These are phyloP conservation scores for Lichenostomus cassidix DNA, from an alignment of 2,113 vertebrate genomes.

Conservation along the genomic window DNA sequence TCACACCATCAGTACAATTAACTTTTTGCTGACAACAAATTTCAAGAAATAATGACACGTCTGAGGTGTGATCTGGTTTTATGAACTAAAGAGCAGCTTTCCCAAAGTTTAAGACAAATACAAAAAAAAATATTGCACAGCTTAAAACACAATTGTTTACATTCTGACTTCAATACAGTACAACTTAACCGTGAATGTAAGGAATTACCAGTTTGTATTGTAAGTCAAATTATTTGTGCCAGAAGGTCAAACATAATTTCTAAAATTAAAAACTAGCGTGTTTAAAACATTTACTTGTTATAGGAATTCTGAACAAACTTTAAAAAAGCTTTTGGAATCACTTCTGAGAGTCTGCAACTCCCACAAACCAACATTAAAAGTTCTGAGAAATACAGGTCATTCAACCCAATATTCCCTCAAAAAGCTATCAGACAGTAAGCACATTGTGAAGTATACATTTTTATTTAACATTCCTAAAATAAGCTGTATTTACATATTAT, in stretches of 20 bases:
- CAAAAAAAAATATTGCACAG: slow-evolving; percentile 65
- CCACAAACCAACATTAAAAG: background rate
- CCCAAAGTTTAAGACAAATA: slow-evolving; percentile 58
- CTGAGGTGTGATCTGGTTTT: slow-evolving; percentile 36
- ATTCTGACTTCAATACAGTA: slow-evolving; percentile 54
- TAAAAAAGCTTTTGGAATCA: background rate
- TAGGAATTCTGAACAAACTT: slow-evolving; percentile 3
- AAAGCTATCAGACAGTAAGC: slow-evolving; percentile 76
- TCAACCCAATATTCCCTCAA: slow-evolving; percentile 57
- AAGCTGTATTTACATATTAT: slow-evolving; percentile 87
- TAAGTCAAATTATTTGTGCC: background rate
- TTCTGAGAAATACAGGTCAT: background rate
- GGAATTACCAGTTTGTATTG: background rate
- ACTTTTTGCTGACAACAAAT: background rate
- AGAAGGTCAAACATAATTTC: slow-evolving; percentile 18
- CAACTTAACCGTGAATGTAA: background rate
- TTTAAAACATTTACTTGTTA: background rate
- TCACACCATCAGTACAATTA: background rate
- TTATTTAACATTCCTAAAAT: slow-evolving; percentile 93
- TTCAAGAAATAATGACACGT: slow-evolving; percentile 16
- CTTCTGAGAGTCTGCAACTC: background rate
- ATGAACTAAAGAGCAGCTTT: slow-evolving; percentile 62
- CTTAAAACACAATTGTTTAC: slow-evolving; percentile 61
- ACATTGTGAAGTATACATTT: slow-evolving; percentile 79
- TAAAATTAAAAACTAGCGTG: background rate